Evolutionary conservation across 2,797 vertebrate species (phyloP), one percentile per base, ranked within the genome.

Genomic region (Myotis myotis): DNA sequence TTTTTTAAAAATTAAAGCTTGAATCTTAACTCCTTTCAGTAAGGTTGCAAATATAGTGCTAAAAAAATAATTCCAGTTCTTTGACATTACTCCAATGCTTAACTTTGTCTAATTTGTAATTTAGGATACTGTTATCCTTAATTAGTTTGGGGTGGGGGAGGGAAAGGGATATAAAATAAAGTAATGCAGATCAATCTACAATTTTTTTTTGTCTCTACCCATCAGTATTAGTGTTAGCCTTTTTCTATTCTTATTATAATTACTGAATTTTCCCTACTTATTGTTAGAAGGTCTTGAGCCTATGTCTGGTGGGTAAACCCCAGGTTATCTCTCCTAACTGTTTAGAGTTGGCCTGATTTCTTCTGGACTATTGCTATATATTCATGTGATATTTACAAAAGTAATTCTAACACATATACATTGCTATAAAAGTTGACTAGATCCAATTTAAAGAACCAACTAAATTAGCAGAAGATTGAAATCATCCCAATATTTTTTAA

Each of bases 311-410:
- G 12, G 19, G 22, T 60, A 92, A 55, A 57, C 36, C 12, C 5
- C 47, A 57, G 49, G 62, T 83, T 41, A 74, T 19, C 5, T 76
- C 30, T 81, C 9, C 12, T 64, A 44, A 87, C 23, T 76, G 92
- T 80, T 87, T 93, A 80, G 60, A 85, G 1, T 20, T 72, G 30
- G 17, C 30, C 16, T 91, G 15, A 28, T 93, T 76, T 82, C 41
- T 94, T 88, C 12, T 75, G 38, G 38, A 11, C 28, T 80, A 44
- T 33, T 93, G 12, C n/a, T 89, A 1, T 94, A 4, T 68, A 75
- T 72, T 89, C 25, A n/a, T 80, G 9, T 91, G n/a, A 20, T 91
- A 81, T 86, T 93, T 95, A 47, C 44, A 89, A n/a, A 94, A 78
- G 13, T 92, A 70, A 70, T 89, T 57, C 13, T 57, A 88, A 75